Evolutionary conservation across 2,888 invertebrate genomes (phyloP).

Genomic region (Oscheius onirici): DNA sequence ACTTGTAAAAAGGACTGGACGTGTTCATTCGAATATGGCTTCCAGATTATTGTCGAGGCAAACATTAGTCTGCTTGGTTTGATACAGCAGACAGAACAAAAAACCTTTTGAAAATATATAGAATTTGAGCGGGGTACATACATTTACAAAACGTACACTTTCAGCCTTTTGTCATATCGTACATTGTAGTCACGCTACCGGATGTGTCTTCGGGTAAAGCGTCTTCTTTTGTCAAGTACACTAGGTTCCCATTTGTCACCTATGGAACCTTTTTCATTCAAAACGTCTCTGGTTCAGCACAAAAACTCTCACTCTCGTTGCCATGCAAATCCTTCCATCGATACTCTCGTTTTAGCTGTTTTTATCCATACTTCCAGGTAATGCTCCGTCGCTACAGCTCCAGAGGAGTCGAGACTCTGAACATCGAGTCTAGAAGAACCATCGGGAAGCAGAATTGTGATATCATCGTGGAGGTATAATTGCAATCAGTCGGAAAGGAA

Average conservation of each 20-base stretch:
- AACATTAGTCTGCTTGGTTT: neutral
- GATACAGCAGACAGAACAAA: no score
- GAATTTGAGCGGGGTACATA: no score
- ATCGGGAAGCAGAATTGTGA: slow-evolving; percentile 54
- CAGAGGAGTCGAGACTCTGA: slow-evolving; percentile 43
- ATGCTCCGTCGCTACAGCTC: slow-evolving; percentile 56
- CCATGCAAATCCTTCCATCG: neutral
- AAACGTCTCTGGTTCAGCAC: neutral
- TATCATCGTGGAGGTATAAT: slow-evolving; percentile 47
- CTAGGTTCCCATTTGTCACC: no score
- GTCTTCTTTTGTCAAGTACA: no score
- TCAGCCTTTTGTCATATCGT: no score
- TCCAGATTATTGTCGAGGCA: neutral
- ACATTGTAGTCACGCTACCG: no score
- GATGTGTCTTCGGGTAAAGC: no score
- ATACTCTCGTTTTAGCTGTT: neutral
- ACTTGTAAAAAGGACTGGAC: neutral
- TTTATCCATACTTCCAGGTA: neutral
- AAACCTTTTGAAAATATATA: no score
- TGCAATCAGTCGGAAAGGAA: neutral
- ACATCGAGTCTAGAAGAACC: slow-evolving; percentile 34
- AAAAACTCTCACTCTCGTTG: neutral
- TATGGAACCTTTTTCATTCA: no score
- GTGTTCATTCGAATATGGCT: neutral
- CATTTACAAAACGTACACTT: no score